These are phyloP conservation scores for Scyliorhinus canicula DNA, from an alignment of 2,797 vertebrate genomes.

Conservation along the genomic window DNA sequence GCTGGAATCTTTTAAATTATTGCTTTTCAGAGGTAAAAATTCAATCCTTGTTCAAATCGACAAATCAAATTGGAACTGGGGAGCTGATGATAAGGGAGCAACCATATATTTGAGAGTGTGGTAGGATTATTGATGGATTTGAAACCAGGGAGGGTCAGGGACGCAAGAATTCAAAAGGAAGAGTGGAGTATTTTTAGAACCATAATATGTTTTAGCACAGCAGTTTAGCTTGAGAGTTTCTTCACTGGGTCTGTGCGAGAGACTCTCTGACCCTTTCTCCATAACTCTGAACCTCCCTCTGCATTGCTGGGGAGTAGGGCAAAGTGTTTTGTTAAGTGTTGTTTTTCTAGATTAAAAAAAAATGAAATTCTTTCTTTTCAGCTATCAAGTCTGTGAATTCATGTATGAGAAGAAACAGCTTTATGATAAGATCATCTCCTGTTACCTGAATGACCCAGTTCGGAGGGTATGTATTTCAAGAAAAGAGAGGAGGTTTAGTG, in stretches of 20 bases:
- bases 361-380: slow-evolving; percentile 46
- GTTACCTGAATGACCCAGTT: slow-evolving; percentile 82
- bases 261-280: neutral
- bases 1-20: neutral
- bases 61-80: neutral
- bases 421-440: slow-evolving; percentile 82
- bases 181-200: neutral
- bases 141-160: neutral
- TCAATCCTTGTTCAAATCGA: neutral
- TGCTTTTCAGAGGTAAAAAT: neutral
- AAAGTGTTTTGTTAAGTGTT: neutral
- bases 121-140: neutral
- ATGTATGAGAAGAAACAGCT: slow-evolving; percentile 84
- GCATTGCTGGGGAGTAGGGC: neutral
- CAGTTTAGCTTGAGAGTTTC: neutral
- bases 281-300: neutral
- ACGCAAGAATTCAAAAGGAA: no score
- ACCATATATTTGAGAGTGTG: no score
- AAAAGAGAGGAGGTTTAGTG: neutral
- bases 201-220: neutral
- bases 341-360: neutral
- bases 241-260: neutral
- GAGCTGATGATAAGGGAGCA: no score
- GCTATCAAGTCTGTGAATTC: slow-evolving; percentile 95
- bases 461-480: slow-evolving; percentile 68